These are phyloP conservation scores for Spongia lamella DNA, from an alignment of 37 sponge, comb jelly and placozoan genomes.

Conservation along the genomic window DNA sequence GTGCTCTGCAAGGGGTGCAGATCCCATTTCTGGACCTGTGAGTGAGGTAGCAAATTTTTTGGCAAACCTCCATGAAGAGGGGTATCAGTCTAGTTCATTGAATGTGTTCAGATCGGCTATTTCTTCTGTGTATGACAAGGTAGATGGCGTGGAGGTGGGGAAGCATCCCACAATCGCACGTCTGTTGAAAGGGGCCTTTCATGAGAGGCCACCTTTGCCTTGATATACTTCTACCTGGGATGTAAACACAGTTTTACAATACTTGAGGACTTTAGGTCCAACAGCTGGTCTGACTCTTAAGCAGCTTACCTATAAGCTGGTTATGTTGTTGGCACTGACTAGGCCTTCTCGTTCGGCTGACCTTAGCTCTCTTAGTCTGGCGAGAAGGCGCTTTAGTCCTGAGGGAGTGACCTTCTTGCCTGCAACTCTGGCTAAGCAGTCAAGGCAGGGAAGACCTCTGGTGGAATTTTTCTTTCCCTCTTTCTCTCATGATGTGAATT, in stretches of 20 bases:
- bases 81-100: conserved; percentile 25
- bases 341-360: conserved; percentile 6
- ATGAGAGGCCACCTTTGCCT: conserved; percentile 31
- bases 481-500: not conserved
- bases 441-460: conserved; percentile 8
- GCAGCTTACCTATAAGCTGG: conserved; percentile 26
- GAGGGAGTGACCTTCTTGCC: conserved; percentile 6
- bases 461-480: conserved; percentile 27
- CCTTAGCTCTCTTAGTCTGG: not conserved
- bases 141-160: conserved; percentile 35
- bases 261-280: not conserved
- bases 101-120: conserved; percentile 46
- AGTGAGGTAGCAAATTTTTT: no score
- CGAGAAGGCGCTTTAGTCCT: not conserved
- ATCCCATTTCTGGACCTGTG: conserved; percentile 20
- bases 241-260: conserved; percentile 7
- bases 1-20: conserved; percentile 27
- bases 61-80: conserved; percentile 8
- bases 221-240: conserved; percentile 25
- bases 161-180: conserved; percentile 23
- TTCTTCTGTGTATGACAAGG: conserved; percentile 14
- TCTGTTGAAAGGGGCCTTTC: conserved; percentile 21
- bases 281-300: conserved; percentile 19
- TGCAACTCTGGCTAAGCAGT: not conserved
- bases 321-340: conserved; percentile 28